Percentiles rank a stretch among this genome's conserved stretches.
These are phyloP conservation scores for Bellardia pandia DNA, from an alignment of 2,888 invertebrate species.

Conservation along the genomic window DNA sequence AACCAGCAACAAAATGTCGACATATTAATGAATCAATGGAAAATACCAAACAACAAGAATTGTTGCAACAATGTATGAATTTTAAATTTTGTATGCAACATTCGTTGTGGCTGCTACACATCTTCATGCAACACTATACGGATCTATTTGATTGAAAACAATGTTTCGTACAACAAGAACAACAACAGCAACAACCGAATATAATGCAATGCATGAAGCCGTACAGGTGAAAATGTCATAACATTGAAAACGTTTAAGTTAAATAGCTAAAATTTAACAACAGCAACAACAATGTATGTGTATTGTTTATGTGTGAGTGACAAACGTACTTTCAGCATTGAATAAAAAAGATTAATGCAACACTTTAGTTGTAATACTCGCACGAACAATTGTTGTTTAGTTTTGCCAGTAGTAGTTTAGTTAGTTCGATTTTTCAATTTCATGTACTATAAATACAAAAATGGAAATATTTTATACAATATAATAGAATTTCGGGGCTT, in stretches of 20 bases:
- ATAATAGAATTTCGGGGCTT: background rate
- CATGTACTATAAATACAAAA: background rate
- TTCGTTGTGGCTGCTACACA: background rate
- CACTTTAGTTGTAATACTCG: background rate
- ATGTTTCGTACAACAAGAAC: background rate
- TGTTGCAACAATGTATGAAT: slow-evolving; percentile 32
- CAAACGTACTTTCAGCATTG: background rate
- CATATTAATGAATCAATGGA: slow-evolving; percentile 65
- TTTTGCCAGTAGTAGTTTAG: background rate
- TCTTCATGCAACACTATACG: background rate
- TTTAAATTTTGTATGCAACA: background rate
- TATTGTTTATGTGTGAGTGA: background rate
- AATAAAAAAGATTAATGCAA: background rate
- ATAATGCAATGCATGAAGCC: background rate
- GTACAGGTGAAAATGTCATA: slow-evolving; percentile 52
- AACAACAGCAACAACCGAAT: background rate
- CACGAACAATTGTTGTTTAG: background rate
- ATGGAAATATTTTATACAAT: background rate
- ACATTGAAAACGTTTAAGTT: slow-evolving; percentile 31
- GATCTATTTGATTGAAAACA: slow-evolving; percentile 39
- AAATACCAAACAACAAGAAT: slow-evolving; percentile 45
- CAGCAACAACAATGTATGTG: background rate
- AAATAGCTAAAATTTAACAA: slow-evolving; percentile 27
- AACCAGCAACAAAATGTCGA: slow-evolving; percentile 13
- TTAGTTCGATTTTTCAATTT: background rate